phyloP scores from a whole-genome alignment of 2,888 invertebrate species.

The Drosophila fungiperda region DNA sequence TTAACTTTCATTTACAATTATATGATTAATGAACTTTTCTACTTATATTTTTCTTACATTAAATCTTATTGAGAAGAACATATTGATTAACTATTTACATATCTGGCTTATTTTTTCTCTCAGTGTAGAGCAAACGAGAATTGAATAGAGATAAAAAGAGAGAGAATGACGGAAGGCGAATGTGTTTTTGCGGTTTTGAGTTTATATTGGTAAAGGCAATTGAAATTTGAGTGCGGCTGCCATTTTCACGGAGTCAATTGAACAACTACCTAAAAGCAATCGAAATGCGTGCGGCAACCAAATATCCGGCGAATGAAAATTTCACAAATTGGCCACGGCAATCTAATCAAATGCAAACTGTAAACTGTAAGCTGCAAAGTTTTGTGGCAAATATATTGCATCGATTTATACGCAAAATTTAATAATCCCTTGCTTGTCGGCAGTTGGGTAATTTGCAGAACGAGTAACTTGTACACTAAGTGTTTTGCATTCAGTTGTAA shows the following conservation, averaged over 20 bases:
- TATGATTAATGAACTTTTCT: neutral
- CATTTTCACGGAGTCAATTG: slow-evolving; percentile 63
- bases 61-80: neutral
- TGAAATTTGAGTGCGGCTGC: slow-evolving; percentile 20
- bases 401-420: slow-evolving; percentile 13
- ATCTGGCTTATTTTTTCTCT: neutral
- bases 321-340: slow-evolving; percentile 38
- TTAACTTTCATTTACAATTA: neutral
- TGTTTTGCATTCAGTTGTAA: slow-evolving; percentile 36
- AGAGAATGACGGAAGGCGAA: neutral
- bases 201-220: slow-evolving; percentile 35
- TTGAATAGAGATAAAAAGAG: neutral
- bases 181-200: slow-evolving; percentile 45
- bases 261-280: slow-evolving; percentile 51
- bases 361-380: slow-evolving; percentile 27
- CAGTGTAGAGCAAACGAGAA: slow-evolving; percentile 16
- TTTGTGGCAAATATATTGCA: slow-evolving; percentile 8
- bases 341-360: slow-evolving; percentile 54
- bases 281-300: slow-evolving; percentile 36
- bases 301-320: slow-evolving; percentile 33
- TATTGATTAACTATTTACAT: neutral
- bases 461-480: slow-evolving; percentile 5
- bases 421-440: slow-evolving; percentile 19
- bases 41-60: neutral
- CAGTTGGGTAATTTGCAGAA: slow-evolving; percentile 59